Conservation (phyloP, 2,888 invertebrate species). For the Listrodromus nycthemerus region DNA sequence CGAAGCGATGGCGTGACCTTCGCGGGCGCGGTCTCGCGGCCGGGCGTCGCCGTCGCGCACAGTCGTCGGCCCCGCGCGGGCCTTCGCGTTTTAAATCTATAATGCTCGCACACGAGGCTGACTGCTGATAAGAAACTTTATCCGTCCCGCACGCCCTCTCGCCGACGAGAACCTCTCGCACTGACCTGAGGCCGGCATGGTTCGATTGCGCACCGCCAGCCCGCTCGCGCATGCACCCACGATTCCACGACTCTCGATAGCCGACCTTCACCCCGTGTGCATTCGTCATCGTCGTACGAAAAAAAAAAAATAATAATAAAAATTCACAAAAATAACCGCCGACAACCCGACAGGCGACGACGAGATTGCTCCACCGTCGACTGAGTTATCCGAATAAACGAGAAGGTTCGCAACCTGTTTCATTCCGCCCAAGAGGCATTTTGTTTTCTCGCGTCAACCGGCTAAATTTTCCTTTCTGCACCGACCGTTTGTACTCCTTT, state of each 20-base stretch:
- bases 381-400: neutral
- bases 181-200: conserved; percentile 54
- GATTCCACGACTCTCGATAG: conserved; percentile 71
- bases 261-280: conserved; percentile 76
- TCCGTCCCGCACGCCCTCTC: conserved; percentile 31
- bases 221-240: conserved; percentile 16
- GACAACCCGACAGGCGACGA: conserved; percentile 19
- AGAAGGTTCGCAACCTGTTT: too few relatives aligned
- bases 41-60: neutral
- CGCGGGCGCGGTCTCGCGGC: conserved; percentile 52
- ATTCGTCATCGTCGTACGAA: conserved; percentile 18
- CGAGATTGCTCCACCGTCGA: conserved; percentile 18
- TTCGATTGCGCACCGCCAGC: conserved; percentile 41
- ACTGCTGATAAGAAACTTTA: conserved; percentile 51
- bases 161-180: conserved; percentile 3
- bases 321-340: neutral
- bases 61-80: neutral
- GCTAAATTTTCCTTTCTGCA: too few relatives aligned
- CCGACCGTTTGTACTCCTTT: too few relatives aligned
- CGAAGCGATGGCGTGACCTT: conserved; percentile 78
- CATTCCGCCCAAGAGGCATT: too few relatives aligned
- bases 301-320: neutral
- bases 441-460: too few relatives aligned
- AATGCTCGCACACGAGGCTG: conserved; percentile 25
- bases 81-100: conserved; percentile 15